These are phyloP conservation scores for Brachypodius melanocephalos DNA, from an alignment of 2,113 vertebrate genomes.

Conservation along the genomic window DNA sequence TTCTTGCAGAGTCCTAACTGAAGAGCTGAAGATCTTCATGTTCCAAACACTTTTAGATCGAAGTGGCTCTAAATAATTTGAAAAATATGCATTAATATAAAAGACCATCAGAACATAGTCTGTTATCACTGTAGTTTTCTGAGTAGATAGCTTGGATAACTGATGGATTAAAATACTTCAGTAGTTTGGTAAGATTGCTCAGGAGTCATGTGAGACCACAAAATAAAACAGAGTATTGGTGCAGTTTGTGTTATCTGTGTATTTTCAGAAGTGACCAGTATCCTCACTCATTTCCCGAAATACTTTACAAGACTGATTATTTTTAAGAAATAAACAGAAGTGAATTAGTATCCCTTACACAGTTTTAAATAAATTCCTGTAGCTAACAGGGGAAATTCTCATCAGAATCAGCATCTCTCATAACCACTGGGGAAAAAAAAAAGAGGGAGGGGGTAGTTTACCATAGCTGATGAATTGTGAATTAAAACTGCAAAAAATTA, in stretches of 20 bases:
- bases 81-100: not conserved
- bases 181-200: not conserved
- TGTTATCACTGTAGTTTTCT: not conserved
- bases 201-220: not conserved
- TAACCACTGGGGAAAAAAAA: not conserved
- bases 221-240: not conserved
- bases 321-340: not conserved
- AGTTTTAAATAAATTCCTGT: not conserved
- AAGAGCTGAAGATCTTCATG: not conserved
- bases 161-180: not conserved
- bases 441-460: rapidly evolving
- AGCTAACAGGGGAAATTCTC: not conserved
- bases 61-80: not conserved
- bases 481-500: not conserved
- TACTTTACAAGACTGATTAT: not conserved
- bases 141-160: not conserved
- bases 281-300: not conserved
- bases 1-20: not conserved
- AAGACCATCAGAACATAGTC: not conserved
- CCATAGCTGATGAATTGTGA: not conserved
- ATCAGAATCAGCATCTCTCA: not conserved
- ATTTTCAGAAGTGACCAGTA: not conserved
- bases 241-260: not conserved
- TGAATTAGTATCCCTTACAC: not conserved
- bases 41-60: not conserved